phyloP scores from a whole-genome alignment of 2,113 vertebrate species.

The Riparia riparia region DNA sequence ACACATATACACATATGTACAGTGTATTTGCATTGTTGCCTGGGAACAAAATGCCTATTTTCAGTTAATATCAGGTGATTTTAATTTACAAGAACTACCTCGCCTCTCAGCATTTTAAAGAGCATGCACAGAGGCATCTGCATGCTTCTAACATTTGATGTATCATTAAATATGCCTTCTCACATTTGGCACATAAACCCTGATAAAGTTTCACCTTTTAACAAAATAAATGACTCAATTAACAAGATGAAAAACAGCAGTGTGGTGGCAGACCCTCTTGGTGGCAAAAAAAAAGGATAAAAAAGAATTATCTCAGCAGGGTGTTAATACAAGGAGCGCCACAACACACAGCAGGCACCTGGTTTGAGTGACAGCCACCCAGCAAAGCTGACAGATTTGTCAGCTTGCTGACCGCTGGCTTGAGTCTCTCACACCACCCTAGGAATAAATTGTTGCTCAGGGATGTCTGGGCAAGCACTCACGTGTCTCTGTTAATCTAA shows the following conservation, averaged over 20 bases:
- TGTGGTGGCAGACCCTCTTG: conserved; percentile 81
- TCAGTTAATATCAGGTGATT: conserved; percentile 55
- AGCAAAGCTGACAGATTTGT: conserved; percentile 81
- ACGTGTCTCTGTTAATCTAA: conserved; percentile 73
- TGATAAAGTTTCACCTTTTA: conserved; percentile 87
- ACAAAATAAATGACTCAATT: conserved; percentile 91
- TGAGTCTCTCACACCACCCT: conserved; percentile 71
- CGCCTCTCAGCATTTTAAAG: conserved; percentile 22
- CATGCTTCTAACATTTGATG: conserved; percentile 70
- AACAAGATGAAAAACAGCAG: conserved; percentile 85
- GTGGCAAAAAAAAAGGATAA: conserved; percentile 78
- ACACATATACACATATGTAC: background rate
- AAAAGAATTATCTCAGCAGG: conserved; percentile 88
- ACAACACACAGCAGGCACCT: conserved; percentile 76
- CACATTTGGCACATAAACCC: conserved; percentile 76
- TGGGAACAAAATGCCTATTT: conserved; percentile 18
- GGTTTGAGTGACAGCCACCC: conserved; percentile 82
- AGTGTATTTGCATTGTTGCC: background rate
- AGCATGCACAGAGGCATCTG: conserved; percentile 50
- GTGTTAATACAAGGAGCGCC: conserved; percentile 82
- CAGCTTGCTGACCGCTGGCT: conserved; percentile 77
- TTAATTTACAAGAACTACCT: conserved; percentile 11
- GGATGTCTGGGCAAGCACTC: conserved; percentile 67
- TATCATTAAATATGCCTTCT: conserved; percentile 81
- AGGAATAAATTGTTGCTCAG: conserved; percentile 74